phyloP scores from a whole-genome alignment of 2,888 invertebrate species.

The Oscheius onirici region DNA sequence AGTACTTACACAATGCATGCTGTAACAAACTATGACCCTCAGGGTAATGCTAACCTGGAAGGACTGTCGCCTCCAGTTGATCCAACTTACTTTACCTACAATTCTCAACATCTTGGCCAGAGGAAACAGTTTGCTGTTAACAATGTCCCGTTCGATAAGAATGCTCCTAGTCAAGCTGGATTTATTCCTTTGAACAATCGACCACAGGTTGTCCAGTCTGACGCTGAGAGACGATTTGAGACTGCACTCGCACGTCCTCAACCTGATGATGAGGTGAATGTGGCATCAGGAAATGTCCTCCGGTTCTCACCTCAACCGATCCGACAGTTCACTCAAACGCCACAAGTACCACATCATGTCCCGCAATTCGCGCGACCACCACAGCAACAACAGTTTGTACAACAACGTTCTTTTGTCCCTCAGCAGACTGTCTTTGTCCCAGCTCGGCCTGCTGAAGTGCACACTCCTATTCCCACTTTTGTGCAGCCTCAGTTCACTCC shows the following conservation, averaged over 20 bases:
- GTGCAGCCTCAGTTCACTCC: neutral
- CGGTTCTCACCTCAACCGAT: no score
- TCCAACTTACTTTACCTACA: slow-evolving; percentile 54
- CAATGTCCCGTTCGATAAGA: slow-evolving; percentile 30
- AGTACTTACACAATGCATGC: slow-evolving; percentile 35
- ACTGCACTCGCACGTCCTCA: neutral
- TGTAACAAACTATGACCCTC: slow-evolving; percentile 40
- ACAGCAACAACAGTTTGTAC: neutral
- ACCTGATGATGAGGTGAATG: neutral
- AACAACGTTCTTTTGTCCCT: neutral
- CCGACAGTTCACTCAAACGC: neutral
- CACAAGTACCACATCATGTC: neutral
- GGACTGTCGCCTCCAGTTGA: slow-evolving; percentile 53
- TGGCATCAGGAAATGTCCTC: no score
- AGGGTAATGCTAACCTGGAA: slow-evolving; percentile 40
- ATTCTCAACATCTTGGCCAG: slow-evolving; percentile 50
- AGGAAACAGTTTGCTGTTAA: slow-evolving; percentile 38
- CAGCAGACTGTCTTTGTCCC: slow-evolving; percentile 4
- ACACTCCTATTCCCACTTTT: neutral
- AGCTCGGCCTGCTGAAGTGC: neutral
- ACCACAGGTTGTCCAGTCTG: slow-evolving; percentile 12
- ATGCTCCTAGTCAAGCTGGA: slow-evolving; percentile 6
- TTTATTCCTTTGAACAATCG: slow-evolving; percentile 3
- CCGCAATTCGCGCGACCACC: slow-evolving; percentile 1
- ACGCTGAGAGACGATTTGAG: slow-evolving; percentile 1